A percentile compares a stretch with the other conserved stretches of the same genome.
These are phyloP conservation scores for Ethmia dodecea DNA, from an alignment of 2,888 invertebrate species.

Conservation along the genomic window DNA sequence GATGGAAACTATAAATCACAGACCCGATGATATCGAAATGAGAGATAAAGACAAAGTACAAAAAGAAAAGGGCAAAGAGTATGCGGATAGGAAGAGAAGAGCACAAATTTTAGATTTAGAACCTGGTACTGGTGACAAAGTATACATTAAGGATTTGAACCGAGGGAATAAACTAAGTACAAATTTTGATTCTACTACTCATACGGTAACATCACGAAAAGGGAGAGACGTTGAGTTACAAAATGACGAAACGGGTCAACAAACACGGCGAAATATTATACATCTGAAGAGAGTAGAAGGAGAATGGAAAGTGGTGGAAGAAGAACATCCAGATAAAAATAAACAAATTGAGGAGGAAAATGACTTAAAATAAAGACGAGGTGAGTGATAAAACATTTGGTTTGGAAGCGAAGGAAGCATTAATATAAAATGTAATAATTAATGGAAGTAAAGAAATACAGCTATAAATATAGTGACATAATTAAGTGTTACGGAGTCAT, in stretches of 20 bases:
- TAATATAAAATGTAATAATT: no score
- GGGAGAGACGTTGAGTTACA: conserved; percentile 13
- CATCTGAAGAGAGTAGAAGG: background rate
- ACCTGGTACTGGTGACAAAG: conserved; percentile 21
- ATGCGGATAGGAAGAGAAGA: conserved; percentile 14
- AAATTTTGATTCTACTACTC: conserved; percentile 13
- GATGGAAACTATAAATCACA: conserved; percentile 8
- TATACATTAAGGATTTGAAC: conserved; percentile 19
- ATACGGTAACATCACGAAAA: conserved; percentile 11
- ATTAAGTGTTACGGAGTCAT: no score
- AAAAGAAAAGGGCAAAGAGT: conserved; percentile 21
- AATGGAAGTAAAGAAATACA: no score
- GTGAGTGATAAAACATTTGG: no score
- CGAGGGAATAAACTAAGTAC: conserved; percentile 16
- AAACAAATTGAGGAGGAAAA: no score
- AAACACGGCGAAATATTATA: conserved; percentile 16
- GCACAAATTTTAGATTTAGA: no score
- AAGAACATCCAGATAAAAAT: no score
- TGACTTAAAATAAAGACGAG: no score
- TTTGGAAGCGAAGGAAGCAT: no score
- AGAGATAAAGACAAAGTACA: conserved; percentile 20
- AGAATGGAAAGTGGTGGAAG: no score
- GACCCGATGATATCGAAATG: conserved; percentile 13
- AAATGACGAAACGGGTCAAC: conserved; percentile 21
- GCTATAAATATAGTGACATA: no score